Evolutionary conservation across 1,140 invertebrate species (phyloP).

Genomic region (Pemphigus obesinymphae): DNA sequence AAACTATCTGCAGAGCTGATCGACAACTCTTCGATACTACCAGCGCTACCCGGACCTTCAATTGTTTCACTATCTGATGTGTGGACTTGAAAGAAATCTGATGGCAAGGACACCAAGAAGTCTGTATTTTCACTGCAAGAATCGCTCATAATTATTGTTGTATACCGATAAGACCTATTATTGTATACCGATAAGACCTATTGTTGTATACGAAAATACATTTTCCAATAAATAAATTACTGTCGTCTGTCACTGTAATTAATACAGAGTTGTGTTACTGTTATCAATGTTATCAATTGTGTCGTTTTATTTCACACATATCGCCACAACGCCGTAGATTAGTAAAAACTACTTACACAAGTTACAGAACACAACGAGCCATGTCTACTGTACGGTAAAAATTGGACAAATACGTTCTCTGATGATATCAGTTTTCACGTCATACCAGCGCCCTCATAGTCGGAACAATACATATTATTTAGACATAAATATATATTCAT

Average conservation of each 20-base stretch:
- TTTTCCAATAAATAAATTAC: neutral
- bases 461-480: too few species aligned
- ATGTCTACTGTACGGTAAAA: too few species aligned
- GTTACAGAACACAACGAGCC: too few species aligned
- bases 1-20: constrained; percentile 9
- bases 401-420: too few species aligned
- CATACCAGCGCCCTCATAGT: too few species aligned
- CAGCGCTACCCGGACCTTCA: neutral
- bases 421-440: too few species aligned
- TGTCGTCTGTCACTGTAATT: neutral
- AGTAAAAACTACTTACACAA: too few species aligned
- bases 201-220: neutral
- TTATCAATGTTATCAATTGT: too few species aligned
- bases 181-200: constrained; percentile 11
- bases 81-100: constrained; percentile 36
- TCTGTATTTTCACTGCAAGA: constrained; percentile 34
- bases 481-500: too few species aligned
- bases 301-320: too few species aligned
- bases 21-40: neutral
- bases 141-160: constrained; percentile 15
- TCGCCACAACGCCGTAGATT: too few species aligned
- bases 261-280: neutral
- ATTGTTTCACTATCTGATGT: constrained; percentile 17
- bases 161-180: neutral
- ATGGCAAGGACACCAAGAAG: constrained; percentile 10